These are phyloP conservation scores for Synodontis membranacea DNA, from an alignment of 2,113 vertebrate species.

Conservation along the genomic window DNA sequence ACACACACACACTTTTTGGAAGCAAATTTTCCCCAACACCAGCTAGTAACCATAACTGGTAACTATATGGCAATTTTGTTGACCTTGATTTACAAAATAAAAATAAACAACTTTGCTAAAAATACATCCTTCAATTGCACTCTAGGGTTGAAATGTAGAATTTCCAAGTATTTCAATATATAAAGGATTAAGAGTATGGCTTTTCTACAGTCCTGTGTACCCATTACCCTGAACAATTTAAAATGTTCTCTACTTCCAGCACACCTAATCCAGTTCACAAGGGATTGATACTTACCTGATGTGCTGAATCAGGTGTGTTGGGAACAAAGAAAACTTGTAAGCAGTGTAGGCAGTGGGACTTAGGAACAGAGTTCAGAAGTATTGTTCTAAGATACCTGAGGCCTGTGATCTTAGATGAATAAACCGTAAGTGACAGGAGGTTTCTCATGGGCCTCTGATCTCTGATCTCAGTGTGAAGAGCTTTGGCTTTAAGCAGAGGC, in stretches of 20 bases:
- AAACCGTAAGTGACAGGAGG: constrained; percentile 33
- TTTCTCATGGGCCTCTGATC: constrained; percentile 29
- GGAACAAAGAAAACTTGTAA: constrained; percentile 1
- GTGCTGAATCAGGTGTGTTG: constrained; percentile 2
- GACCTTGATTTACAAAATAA: too few relatives aligned
- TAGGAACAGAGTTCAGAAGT: background rate
- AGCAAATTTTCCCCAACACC: too few relatives aligned
- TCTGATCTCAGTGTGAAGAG: constrained; percentile 29
- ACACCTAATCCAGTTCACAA: background rate
- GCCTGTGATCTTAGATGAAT: constrained; percentile 12
- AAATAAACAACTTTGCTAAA: too few relatives aligned
- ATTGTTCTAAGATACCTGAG: background rate
- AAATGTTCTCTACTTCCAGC: background rate
- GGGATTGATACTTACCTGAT: background rate
- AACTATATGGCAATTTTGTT: too few relatives aligned
- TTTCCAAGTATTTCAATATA: too few relatives aligned
- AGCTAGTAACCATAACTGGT: too few relatives aligned
- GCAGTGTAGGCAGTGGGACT: background rate
- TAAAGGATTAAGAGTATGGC: background rate
- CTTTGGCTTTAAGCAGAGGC: constrained; percentile 27
- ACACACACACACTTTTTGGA: too few relatives aligned
- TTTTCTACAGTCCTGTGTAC: background rate
- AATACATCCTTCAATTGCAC: too few relatives aligned
- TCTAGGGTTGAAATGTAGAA: too few relatives aligned
- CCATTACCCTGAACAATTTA: background rate